phyloP scores from a whole-genome alignment of 2,797 vertebrate genomes.

The Rhynchonycteris naso region DNA sequence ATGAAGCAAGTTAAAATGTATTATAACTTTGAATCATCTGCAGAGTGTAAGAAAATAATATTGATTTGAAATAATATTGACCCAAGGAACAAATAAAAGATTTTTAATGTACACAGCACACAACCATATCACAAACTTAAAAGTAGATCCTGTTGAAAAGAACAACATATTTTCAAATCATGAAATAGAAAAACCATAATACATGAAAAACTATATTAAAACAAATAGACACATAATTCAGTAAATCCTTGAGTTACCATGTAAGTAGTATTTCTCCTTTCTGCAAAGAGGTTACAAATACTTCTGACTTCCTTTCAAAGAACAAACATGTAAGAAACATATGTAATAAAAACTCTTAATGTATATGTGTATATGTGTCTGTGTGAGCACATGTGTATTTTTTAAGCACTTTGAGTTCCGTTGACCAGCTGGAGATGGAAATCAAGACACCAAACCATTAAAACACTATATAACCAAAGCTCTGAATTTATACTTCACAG shows the following conservation, averaged over 20 bases:
- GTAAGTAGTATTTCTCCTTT: not conserved
- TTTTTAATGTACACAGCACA: not conserved
- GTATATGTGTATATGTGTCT: not conserved
- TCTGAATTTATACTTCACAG: not conserved
- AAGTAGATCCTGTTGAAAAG: not conserved
- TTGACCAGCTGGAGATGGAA: not conserved
- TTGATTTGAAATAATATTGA: not conserved
- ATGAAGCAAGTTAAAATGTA: not conserved
- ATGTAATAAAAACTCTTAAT: not conserved
- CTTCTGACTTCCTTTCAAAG: not conserved
- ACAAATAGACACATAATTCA: not conserved
- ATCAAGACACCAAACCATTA: not conserved
- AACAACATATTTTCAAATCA: not conserved
- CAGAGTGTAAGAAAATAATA: not conserved
- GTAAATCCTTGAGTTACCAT: not conserved
- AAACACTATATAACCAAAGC: not conserved
- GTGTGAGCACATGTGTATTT: not conserved
- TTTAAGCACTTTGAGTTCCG: not conserved
- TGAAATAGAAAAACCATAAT: not conserved
- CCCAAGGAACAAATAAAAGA: not conserved
- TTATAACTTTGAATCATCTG: not conserved
- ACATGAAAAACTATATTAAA: not conserved
- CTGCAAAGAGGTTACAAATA: not conserved
- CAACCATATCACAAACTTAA: not conserved
- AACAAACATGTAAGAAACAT: not conserved